Percentiles rank a stretch among this genome's conserved stretches.
These are phyloP conservation scores for Abscondita cerata DNA, from an alignment of 2,888 invertebrate genomes.

Conservation along the genomic window DNA sequence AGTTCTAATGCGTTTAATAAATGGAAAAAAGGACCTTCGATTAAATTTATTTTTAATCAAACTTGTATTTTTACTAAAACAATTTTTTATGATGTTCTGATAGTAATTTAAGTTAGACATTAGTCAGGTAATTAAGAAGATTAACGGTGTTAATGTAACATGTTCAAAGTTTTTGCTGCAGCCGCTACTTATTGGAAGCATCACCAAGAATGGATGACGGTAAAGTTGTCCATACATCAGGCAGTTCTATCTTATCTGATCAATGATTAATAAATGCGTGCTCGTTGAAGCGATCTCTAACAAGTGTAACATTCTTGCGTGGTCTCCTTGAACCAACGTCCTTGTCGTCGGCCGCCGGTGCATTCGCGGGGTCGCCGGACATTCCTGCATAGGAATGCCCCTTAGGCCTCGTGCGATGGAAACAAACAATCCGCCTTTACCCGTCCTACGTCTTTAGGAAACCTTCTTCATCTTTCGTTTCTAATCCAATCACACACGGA, in stretches of 20 bases:
- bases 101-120: too few relatives aligned
- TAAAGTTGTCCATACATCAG: conserved; percentile 11
- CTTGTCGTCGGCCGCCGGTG: conserved; percentile 48
- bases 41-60: too few relatives aligned
- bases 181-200: conserved; percentile 6
- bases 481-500: too few relatives aligned
- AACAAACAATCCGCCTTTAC: conserved; percentile 52
- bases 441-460: conserved; percentile 28
- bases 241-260: conserved; percentile 23
- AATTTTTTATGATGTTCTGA: too few relatives aligned
- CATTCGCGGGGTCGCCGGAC: conserved; percentile 53
- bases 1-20: too few relatives aligned
- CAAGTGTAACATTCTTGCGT: conserved; percentile 44
- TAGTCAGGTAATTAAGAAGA: too few relatives aligned
- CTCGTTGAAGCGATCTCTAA: conserved; percentile 24
- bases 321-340: conserved; percentile 51
- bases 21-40: too few relatives aligned
- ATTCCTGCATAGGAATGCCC: conserved; percentile 55
- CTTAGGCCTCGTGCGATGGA: conserved; percentile 49
- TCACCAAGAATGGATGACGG: conserved; percentile 5
- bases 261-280: conserved; percentile 30
- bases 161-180: background rate
- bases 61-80: too few relatives aligned
- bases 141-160: too few relatives aligned
- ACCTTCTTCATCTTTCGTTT: too few relatives aligned